These are phyloP conservation scores for Heliornis fulica DNA, from an alignment of 2,113 vertebrate species.

Conservation along the genomic window DNA sequence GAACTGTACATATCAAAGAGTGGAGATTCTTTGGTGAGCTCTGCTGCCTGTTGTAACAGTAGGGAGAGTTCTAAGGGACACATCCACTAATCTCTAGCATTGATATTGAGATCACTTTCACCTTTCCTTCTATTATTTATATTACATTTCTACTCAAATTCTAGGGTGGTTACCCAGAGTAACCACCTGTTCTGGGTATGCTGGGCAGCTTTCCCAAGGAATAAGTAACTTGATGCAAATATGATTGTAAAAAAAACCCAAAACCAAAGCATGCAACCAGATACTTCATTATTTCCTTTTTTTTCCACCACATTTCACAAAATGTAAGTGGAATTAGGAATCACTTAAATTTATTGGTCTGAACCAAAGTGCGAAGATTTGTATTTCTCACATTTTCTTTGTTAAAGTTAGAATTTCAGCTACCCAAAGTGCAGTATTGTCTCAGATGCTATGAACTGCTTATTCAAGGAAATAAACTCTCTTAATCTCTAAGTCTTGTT, in stretches of 20 bases:
- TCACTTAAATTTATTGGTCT: background rate
- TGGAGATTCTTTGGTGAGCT: accelerated
- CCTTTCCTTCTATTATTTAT: background rate
- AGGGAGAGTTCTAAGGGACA: background rate
- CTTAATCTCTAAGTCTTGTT: background rate
- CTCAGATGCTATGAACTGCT: background rate
- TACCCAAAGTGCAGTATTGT: background rate
- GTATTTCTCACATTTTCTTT: background rate
- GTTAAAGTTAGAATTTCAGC: background rate
- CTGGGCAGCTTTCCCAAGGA: background rate
- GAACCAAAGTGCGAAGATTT: background rate
- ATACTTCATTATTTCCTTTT: background rate
- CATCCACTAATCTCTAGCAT: background rate
- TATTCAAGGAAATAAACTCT: background rate
- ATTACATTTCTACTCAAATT: background rate
- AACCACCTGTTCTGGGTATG: background rate
- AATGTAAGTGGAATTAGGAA: background rate
- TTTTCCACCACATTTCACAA: background rate
- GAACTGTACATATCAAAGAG: background rate
- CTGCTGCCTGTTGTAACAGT: background rate
- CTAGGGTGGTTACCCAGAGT: background rate
- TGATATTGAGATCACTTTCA: background rate
- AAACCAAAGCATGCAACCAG: background rate
- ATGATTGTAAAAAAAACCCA: background rate
- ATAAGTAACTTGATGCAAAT: background rate